phyloP scores from a whole-genome alignment of 1,140 invertebrate genomes.

The Drosophila pallidifrons region DNA sequence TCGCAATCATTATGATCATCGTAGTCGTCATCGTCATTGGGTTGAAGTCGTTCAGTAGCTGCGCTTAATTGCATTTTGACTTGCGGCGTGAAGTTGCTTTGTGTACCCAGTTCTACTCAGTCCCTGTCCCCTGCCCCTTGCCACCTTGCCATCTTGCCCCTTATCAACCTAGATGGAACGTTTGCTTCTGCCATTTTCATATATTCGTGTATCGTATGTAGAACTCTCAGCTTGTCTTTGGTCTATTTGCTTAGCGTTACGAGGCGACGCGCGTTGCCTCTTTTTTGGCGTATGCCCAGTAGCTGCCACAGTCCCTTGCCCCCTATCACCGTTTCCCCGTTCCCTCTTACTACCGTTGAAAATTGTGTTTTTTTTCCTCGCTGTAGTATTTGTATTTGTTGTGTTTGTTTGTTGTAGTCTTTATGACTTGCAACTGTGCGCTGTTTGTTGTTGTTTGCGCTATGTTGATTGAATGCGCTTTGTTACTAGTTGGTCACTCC shows the following conservation, averaged over 20 bases:
- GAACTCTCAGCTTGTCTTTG: slow-evolving; percentile 54
- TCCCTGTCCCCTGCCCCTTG: slow-evolving; percentile 1
- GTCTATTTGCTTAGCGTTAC: slow-evolving; percentile 74
- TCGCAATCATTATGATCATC: neutral
- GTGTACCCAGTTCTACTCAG: slow-evolving; percentile 34
- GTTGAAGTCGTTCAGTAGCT: slow-evolving; percentile 66
- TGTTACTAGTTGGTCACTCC: slow-evolving; percentile 57
- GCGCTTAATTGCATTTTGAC: slow-evolving; percentile 83
- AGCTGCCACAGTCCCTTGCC: slow-evolving; percentile 20
- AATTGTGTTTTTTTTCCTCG: slow-evolving; percentile 28
- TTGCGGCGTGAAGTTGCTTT: slow-evolving; percentile 80
- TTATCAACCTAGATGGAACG: neutral
- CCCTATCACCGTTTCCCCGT: neutral
- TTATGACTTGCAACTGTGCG: slow-evolving; percentile 80
- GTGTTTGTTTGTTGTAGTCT: slow-evolving; percentile 69
- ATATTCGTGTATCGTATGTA: slow-evolving; percentile 37
- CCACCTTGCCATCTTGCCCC: neutral
- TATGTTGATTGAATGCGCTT: slow-evolving; percentile 76
- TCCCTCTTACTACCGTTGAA: neutral
- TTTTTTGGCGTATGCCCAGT: slow-evolving; percentile 34
- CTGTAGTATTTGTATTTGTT: slow-evolving; percentile 41
- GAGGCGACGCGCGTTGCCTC: slow-evolving; percentile 65
- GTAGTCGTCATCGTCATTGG: slow-evolving; percentile 3
- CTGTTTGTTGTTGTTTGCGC: slow-evolving; percentile 63
- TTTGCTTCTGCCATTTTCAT: slow-evolving; percentile 55